Evolutionary conservation across 2,113 vertebrate genomes (phyloP), one percentile per base, ranked within the genome.

Genomic region (Pseudorhombus dupliciocellatus): DNA sequence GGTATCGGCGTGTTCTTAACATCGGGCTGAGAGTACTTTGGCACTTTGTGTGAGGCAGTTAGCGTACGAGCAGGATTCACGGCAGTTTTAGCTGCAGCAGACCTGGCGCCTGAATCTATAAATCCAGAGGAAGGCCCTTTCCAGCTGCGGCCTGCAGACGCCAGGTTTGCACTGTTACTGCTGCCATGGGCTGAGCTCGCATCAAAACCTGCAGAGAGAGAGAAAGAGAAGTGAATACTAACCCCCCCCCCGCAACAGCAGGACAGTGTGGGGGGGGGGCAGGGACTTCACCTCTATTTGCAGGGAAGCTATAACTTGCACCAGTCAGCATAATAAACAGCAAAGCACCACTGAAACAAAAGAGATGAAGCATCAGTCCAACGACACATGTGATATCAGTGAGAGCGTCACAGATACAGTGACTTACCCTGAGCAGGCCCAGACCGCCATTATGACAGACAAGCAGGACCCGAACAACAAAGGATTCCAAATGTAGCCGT

Each of bases 301-400:
- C 2, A 31, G 71, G 59, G 25, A 22, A 31, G 56, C 64, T 0
- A 42, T 70, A 70, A 60, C 26, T 48, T 15, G 10, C 37, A 3
- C 37, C 74, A 53, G 20, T 30, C 56, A 83, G 42, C n/a, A 77
- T 4, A 56, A 78, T 22, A 66, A 84, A 25, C 20, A 79, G 25
- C 50, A 76, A 75, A 28, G 58, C 21, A 21, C 77, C 83, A 1
- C 15, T 1, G 4, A 42, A 7, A 60, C 28, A 56, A 1, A 46
- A 46, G 16, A 51, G 16, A 59, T 16, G 54, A 63, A 40, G 0
- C 0, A 42, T 18, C 4, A 46, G 28, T 2, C 15, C 16, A 28
- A 14, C n/a, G 7, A 54, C 20, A 12, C 14, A 5, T 0, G 21
- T 72, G 5, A 56, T 51, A 44, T 2, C 1, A 52, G 6, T 1